phyloP scores from a whole-genome alignment of 2,888 invertebrate genomes.

The Philonicus albiceps region DNA sequence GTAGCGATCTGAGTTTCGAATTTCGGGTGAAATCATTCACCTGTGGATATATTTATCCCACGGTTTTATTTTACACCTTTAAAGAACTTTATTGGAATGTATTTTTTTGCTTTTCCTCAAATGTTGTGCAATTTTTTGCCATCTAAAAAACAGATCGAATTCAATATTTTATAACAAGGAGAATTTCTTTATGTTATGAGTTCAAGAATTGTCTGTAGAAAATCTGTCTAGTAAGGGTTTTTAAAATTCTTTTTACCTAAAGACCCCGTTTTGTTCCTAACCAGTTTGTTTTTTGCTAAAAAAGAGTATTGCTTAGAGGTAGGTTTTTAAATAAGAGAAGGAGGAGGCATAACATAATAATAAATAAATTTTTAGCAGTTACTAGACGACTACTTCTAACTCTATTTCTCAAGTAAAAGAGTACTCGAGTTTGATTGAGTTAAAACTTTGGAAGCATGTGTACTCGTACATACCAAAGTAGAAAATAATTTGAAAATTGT shows the following conservation, averaged over 20 bases:
- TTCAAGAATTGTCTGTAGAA: background rate
- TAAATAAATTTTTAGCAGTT: too few species aligned
- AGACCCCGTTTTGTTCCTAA: background rate
- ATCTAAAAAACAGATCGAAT: background rate
- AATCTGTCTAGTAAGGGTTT: background rate
- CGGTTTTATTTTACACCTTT: background rate
- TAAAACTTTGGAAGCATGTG: too few species aligned
- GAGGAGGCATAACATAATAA: too few species aligned
- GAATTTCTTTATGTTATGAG: background rate
- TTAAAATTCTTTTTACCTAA: too few species aligned
- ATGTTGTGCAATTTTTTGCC: background rate
- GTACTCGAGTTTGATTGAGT: too few species aligned
- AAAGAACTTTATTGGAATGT: background rate
- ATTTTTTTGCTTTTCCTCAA: background rate
- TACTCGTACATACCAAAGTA: background rate
- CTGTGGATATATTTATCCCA: background rate
- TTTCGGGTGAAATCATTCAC: background rate
- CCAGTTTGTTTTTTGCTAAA: background rate
- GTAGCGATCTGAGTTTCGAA: background rate
- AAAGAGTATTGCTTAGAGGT: background rate
- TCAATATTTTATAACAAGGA: background rate
- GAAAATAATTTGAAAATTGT: background rate
- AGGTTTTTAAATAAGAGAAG: background rate
- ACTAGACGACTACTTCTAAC: too few species aligned
- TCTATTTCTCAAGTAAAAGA: too few species aligned